These are phyloP conservation scores for Ips typographus DNA, from an alignment of 1,140 invertebrate species.

Conservation along the genomic window DNA sequence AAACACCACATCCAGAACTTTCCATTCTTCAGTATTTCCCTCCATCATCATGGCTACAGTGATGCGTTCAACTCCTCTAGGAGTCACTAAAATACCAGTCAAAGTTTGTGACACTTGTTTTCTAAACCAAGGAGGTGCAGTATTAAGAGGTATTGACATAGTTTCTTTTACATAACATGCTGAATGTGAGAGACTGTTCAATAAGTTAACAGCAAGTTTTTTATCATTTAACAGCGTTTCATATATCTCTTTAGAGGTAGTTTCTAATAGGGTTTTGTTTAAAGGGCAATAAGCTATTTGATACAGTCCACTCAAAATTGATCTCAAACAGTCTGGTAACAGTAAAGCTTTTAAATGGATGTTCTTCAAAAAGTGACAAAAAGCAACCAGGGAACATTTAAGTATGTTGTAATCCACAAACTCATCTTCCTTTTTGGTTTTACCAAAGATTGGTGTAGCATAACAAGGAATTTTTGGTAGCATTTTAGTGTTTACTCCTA, in stretches of 20 bases:
- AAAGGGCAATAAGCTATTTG: conserved; percentile 69
- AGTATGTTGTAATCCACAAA: conserved; percentile 46
- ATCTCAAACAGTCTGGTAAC: conserved; percentile 54
- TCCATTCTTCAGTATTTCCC: conserved; percentile 61
- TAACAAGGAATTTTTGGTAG: conserved; percentile 65
- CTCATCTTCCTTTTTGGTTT: conserved; percentile 40
- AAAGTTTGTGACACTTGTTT: conserved; percentile 62
- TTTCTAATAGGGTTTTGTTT: conserved; percentile 56
- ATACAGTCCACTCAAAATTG: conserved; percentile 66
- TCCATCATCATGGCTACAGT: conserved; percentile 61
- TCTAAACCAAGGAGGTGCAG: conserved; percentile 65
- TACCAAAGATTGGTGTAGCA: conserved; percentile 47
- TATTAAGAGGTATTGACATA: conserved; percentile 61
- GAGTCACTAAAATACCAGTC: conserved; percentile 57
- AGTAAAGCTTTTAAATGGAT: conserved; percentile 50
- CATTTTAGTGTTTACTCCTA: conserved; percentile 68
- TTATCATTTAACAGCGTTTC: conserved; percentile 56
- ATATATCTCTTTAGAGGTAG: conserved; percentile 59
- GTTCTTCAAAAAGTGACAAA: conserved; percentile 38
- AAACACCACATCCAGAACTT: conserved; percentile 65
- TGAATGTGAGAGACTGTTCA: conserved; percentile 61
- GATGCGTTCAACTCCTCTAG: conserved; percentile 63
- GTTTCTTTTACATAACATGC: conserved; percentile 68
- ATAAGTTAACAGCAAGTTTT: conserved; percentile 55
- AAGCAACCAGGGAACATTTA: conserved; percentile 48